Base-by-base conservation (phyloP, 2,888 invertebrate genomes). In the Epiblema foenella region DNA sequence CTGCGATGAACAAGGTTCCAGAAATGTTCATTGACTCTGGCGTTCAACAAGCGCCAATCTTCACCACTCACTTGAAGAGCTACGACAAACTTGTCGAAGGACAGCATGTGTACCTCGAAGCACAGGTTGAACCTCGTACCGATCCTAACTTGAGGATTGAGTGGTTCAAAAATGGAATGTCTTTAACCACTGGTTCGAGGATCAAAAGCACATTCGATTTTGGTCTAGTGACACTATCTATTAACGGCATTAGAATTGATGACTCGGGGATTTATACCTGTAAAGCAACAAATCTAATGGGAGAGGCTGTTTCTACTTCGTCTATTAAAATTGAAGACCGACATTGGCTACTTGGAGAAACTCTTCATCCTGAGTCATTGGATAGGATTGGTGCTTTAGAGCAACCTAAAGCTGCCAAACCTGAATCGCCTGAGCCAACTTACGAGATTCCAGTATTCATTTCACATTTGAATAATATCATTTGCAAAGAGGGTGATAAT, bases 201-300 rank as follows among this genome's bases (percentile, higher is more conserved):
- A 95, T 99, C 75, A 96, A 98, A 83, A 98, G 98, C 78, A 97
- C 98, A 33, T 98, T 99, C 83, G 99, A 99, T 87, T 99, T 99
- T 89, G 99, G 99, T 60, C 95, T 98, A 73, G 99, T 99, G 0
- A 98, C 98, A 0, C 90, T 99, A 37, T 98, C 98, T 17, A 96
- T 99, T 73, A 97, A 98, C 83, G 96, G 98, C 2, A 84, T 98
- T 56, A 95, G 98, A 79, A 95, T 95, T 62, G 98, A 98, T 80
- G 99, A 99, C 90, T 98, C 98, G 2, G 99, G 98, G 8, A 97
- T 98, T 79, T 99, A 99, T 85, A 98, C 98, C 1, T 99, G 99
- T 92, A 97, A 97, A 89, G 99, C 98, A 0, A 97, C 96, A 12
- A 99, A 99, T 86, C 94, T 97, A 75, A 95, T 97, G 71, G 99